Evolutionary conservation across 2,113 vertebrate genomes (phyloP).

Genomic region (Nothocercus nigrocapillus): DNA sequence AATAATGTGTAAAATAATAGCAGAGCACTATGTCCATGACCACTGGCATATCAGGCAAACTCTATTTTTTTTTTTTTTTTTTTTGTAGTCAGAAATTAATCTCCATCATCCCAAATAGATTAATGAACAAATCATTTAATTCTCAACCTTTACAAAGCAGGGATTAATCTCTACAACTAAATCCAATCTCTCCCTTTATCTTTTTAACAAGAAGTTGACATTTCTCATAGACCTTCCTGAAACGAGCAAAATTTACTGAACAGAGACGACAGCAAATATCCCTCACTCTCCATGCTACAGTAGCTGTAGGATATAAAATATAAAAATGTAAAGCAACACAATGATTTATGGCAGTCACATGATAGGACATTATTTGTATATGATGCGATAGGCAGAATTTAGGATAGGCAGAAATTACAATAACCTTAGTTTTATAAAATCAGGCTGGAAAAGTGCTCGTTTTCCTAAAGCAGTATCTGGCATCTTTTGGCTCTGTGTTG

Average conservation of each 20-base stretch:
- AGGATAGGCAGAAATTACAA: neutral
- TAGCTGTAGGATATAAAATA: neutral
- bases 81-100: neutral
- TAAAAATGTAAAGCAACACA: neutral
- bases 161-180: neutral
- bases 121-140: neutral
- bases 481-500: neutral
- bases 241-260: neutral
- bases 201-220: slow-evolving; percentile 2
- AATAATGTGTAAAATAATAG: neutral
- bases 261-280: neutral
- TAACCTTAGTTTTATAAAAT: neutral
- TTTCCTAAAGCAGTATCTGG: neutral
- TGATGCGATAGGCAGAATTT: neutral
- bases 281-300: neutral
- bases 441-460: neutral
- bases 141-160: neutral
- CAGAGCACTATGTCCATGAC: rapidly evolving
- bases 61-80: no score
- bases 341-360: neutral
- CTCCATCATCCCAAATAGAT: neutral
- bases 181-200: neutral
- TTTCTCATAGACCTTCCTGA: neutral
- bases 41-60: neutral
- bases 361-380: neutral